A percentile compares a stretch with the other conserved stretches of the same genome.
Evolutionary conservation across 1,140 invertebrate species (phyloP).

Genomic region (Heliconius eleuchia): DNA sequence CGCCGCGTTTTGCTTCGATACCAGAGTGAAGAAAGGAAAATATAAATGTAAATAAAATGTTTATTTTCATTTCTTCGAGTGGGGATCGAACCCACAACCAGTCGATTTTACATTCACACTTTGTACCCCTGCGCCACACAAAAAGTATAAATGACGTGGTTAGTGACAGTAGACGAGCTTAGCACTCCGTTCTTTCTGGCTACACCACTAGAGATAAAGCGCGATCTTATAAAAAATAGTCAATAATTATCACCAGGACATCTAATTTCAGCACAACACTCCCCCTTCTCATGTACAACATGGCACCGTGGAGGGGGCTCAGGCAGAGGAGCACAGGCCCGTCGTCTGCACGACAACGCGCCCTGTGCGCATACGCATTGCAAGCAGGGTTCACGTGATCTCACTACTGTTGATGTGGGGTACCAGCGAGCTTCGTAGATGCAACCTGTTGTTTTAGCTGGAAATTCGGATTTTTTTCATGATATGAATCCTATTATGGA

Average conservation of each 20-base stretch:
- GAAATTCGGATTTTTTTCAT: neutral
- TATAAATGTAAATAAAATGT: too few relatives aligned
- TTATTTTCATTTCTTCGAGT: too few relatives aligned
- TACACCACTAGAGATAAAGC: neutral
- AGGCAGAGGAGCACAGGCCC: slow-evolving; percentile 87
- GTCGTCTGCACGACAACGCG: slow-evolving; percentile 87
- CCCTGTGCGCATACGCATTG: slow-evolving; percentile 88
- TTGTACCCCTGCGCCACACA: too few relatives aligned
- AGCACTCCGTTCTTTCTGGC: too few relatives aligned
- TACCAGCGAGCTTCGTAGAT: slow-evolving; percentile 85
- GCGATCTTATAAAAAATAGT: neutral
- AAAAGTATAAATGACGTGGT: too few relatives aligned
- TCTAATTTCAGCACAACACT: slow-evolving; percentile 89
- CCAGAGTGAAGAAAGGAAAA: too few relatives aligned
- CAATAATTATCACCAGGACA: slow-evolving; percentile 81
- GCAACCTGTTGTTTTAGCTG: slow-evolving; percentile 68
- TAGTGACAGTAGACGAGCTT: too few relatives aligned
- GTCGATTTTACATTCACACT: too few relatives aligned
- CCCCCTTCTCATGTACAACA: slow-evolving; percentile 84
- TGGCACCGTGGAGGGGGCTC: slow-evolving; percentile 87
- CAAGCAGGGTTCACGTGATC: slow-evolving; percentile 88
- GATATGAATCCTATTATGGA: too few relatives aligned
- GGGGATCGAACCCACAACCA: too few relatives aligned
- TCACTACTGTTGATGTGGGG: slow-evolving; percentile 84
- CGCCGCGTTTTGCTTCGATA: too few relatives aligned